phyloP scores from a whole-genome alignment of 2,888 invertebrate species.

The Stenoptilia bipunctidactyla region DNA sequence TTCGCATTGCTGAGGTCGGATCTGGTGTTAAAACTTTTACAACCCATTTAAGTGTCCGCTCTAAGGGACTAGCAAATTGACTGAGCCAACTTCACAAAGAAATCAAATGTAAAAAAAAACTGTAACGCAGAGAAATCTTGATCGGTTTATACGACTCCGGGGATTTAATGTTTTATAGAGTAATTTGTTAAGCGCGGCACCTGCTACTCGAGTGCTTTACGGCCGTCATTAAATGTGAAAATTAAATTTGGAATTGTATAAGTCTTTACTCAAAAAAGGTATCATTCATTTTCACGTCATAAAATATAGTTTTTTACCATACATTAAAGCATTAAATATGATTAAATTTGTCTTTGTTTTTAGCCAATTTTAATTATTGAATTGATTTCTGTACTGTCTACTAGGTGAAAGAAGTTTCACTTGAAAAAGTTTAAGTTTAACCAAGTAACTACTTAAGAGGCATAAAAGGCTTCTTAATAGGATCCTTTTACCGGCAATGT shows the following conservation, averaged over 20 bases:
- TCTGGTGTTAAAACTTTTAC: constrained; percentile 43
- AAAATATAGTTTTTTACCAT: no score
- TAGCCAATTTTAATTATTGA: no score
- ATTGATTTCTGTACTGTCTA: no score
- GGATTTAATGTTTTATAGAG: constrained; percentile 11
- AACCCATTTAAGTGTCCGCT: constrained; percentile 35
- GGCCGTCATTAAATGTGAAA: no score
- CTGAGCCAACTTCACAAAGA: constrained; percentile 22
- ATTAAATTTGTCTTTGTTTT: no score
- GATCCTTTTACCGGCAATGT: no score
- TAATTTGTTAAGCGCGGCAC: constrained; percentile 6
- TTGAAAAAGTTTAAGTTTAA: no score
- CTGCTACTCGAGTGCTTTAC: background rate
- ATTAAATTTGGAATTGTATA: background rate
- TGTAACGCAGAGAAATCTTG: background rate
- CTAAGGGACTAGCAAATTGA: constrained; percentile 42
- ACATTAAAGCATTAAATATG: no score
- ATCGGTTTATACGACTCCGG: background rate
- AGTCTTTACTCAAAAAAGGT: background rate
- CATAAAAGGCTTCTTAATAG: no score
- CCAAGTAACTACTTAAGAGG: no score
- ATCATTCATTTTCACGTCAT: background rate
- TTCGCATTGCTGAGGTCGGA: constrained; percentile 22
- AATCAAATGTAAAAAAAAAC: constrained; percentile 21
- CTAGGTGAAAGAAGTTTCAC: no score